Conservation (phyloP, 2,888 invertebrate genomes). For the Caenorhabditis zanzibari region DNA sequence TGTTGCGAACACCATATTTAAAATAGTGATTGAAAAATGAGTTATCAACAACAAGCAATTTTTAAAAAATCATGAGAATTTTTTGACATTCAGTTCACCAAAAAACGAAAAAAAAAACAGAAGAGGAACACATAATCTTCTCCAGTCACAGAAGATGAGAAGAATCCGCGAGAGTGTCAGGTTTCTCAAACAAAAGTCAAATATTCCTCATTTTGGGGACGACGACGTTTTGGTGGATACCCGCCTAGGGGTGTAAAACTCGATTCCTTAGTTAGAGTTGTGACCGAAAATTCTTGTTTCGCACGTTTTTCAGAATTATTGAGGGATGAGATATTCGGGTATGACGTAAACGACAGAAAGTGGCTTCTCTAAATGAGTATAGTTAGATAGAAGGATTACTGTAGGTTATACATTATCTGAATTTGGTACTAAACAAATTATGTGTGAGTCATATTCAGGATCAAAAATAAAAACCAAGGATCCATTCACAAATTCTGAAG, state of each 20-base stretch:
- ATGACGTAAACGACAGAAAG: conserved; percentile 18
- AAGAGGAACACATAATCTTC: conserved; percentile 17
- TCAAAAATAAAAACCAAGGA: neutral
- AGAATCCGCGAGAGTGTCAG: conserved; percentile 21
- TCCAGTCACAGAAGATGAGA: conserved; percentile 9
- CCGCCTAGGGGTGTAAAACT: conserved; percentile 49
- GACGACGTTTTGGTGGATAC: neutral
- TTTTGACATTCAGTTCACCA: neutral
- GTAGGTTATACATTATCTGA: neutral
- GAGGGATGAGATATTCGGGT: conserved; percentile 1
- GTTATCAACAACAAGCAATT: too few species aligned
- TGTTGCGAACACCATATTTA: too few species aligned
- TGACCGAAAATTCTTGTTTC: conserved; percentile 45
- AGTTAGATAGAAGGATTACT: neutral
- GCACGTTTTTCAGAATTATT: conserved; percentile 45
- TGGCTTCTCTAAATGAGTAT: conserved; percentile 3
- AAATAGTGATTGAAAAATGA: too few species aligned
- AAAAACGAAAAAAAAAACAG: neutral
- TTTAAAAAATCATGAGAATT: neutral
- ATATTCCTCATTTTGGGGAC: conserved; percentile 41
- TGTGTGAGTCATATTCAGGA: too few species aligned
- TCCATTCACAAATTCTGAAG: neutral
- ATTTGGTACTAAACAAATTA: too few species aligned
- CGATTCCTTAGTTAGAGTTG: conserved; percentile 57
- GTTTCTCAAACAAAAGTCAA: conserved; percentile 60